A percentile compares a stretch with the other conserved stretches of the same genome.
phyloP scores from a whole-genome alignment of 2,888 invertebrate species.

The Trimorus sp. region DNA sequence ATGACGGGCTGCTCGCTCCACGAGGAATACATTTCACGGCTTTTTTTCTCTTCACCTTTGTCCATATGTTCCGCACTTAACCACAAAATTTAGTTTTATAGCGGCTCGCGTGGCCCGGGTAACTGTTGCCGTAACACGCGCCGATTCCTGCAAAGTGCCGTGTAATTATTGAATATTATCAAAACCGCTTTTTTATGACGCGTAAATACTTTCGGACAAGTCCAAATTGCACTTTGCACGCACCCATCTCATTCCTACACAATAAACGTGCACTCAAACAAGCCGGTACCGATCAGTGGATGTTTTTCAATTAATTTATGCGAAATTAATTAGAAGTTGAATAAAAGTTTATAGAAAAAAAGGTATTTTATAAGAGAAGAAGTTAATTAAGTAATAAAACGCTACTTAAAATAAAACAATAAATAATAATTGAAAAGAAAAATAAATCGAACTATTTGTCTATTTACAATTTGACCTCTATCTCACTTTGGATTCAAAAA shows the following conservation, averaged over 20 bases:
- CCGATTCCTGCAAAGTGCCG: constrained; percentile 24
- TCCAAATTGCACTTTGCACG: constrained; percentile 43
- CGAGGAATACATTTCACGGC: constrained; percentile 31
- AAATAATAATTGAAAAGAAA: too few relatives aligned
- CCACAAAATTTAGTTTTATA: constrained; percentile 62
- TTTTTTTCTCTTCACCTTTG: constrained; percentile 32
- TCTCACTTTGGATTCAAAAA: too few relatives aligned
- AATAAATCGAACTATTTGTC: too few relatives aligned
- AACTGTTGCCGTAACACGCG: constrained; percentile 58
- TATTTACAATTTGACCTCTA: too few relatives aligned
- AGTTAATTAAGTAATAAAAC: too few relatives aligned
- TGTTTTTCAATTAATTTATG: too few relatives aligned
- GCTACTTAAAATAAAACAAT: too few relatives aligned
- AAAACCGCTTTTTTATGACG: constrained; percentile 42
- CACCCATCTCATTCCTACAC: not conserved
- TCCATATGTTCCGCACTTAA: constrained; percentile 59
- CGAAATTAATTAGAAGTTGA: too few relatives aligned
- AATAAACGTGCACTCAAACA: too few relatives aligned
- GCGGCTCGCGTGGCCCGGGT: constrained; percentile 46
- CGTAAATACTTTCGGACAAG: constrained; percentile 33
- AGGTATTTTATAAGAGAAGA: too few relatives aligned
- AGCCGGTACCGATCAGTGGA: too few relatives aligned
- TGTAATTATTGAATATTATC: constrained; percentile 59
- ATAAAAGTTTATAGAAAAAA: too few relatives aligned
- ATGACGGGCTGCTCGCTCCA: not conserved